Evolutionary conservation across 2,888 invertebrate species (phyloP).

Genomic region (Trypoxylon attenuatum): DNA sequence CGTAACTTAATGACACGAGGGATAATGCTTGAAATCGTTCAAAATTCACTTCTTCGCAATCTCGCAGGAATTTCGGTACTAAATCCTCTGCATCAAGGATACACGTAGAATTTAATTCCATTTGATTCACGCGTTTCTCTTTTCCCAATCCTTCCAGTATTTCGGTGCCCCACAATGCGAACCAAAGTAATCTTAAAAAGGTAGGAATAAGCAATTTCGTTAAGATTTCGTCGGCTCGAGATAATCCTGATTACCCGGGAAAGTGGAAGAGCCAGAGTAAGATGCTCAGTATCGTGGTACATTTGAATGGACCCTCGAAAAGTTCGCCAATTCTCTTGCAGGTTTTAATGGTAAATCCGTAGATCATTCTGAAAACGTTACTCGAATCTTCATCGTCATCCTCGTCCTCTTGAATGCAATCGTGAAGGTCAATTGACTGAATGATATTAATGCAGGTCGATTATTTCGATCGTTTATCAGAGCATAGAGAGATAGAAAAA

Average conservation of each 20-base stretch:
- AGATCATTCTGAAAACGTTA: not conserved
- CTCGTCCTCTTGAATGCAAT: slow-evolving; percentile 28
- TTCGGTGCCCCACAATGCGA: slow-evolving; percentile 56
- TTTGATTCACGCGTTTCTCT: not conserved
- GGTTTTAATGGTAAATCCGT: slow-evolving; percentile 20
- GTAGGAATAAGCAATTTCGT: no score
- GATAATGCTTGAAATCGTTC: slow-evolving; percentile 45
- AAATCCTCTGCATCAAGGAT: slow-evolving; percentile 40
- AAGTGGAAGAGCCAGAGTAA: slow-evolving; percentile 50
- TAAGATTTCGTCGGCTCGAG: no score
- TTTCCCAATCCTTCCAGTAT: slow-evolving; percentile 35
- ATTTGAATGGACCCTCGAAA: slow-evolving; percentile 33
- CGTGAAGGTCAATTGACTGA: slow-evolving; percentile 19
- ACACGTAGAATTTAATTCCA: slow-evolving; percentile 34
- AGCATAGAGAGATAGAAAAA: no score
- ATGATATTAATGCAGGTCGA: no score
- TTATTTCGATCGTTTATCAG: no score
- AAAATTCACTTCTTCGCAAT: slow-evolving; percentile 50
- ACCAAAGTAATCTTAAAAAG: slow-evolving; percentile 54
- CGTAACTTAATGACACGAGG: slow-evolving; percentile 55
- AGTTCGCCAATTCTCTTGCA: slow-evolving; percentile 25
- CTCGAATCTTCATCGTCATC: not conserved
- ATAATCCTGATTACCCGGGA: slow-evolving; percentile 57
- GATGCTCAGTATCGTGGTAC: slow-evolving; percentile 39
- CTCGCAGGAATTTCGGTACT: slow-evolving; percentile 42